Evolutionary conservation across 2,888 invertebrate genomes (phyloP).

Genomic region (Troglohyphantes excavatus): DNA sequence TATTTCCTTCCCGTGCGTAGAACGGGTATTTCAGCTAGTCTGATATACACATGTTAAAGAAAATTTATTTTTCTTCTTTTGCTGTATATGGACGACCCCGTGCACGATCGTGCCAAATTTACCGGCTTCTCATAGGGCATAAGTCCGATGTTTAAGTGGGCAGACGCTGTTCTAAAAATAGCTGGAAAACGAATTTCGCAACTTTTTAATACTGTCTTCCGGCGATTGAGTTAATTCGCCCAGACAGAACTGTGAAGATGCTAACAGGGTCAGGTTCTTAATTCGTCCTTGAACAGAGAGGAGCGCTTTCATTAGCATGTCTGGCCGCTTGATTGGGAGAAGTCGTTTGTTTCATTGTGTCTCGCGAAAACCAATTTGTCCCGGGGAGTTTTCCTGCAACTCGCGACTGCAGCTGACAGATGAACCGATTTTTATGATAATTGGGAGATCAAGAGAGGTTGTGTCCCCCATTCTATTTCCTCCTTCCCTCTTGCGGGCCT

Average conservation of each 20-base stretch:
- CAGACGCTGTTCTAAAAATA: too few species aligned
- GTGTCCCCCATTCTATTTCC: too few species aligned
- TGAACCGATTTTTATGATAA: constrained; percentile 15
- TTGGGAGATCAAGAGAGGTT: background rate
- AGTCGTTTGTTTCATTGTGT: constrained; percentile 46
- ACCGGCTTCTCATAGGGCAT: too few species aligned
- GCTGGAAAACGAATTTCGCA: too few species aligned
- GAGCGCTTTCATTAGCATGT: constrained; percentile 49
- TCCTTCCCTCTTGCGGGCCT: too few species aligned
- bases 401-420: constrained; percentile 23
- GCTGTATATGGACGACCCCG: too few species aligned
- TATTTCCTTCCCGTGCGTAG: too few species aligned
- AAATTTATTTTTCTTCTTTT: too few species aligned
- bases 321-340: constrained; percentile 48
- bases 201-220: background rate
- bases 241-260: background rate
- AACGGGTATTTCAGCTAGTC: too few species aligned
- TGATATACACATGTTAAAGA: too few species aligned
- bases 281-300: constrained; percentile 41
- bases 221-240: background rate
- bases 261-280: constrained; percentile 1
- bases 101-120: too few species aligned
- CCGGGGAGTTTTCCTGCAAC: constrained; percentile 21
- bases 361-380: background rate
- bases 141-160: too few species aligned